Evolutionary conservation across 2,797 vertebrate species (phyloP).

Genomic region (Centropyge bicolor): DNA sequence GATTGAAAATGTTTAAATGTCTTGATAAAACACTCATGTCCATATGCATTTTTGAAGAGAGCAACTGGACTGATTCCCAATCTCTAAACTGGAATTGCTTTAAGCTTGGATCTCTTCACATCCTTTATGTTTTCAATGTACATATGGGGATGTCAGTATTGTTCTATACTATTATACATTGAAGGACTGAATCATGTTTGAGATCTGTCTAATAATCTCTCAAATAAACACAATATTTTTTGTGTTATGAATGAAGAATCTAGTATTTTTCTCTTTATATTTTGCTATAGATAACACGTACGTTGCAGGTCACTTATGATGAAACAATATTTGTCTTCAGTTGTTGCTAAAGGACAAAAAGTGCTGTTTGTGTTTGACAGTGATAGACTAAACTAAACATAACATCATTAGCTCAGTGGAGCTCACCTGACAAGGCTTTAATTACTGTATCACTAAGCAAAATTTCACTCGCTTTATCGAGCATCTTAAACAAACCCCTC

Average conservation of each 20-base stretch:
- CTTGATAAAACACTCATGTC: not conserved
- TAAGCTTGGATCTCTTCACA: not conserved
- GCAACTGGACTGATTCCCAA: not conserved
- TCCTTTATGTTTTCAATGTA: not conserved
- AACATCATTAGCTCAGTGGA: not conserved
- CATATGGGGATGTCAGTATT: not conserved
- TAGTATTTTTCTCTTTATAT: too few relatives aligned
- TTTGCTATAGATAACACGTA: too few relatives aligned
- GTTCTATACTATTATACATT: not conserved
- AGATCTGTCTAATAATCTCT: not conserved
- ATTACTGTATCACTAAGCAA: slow-evolving; percentile 4
- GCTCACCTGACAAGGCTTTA: slow-evolving; percentile 18
- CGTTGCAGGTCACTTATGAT: too few relatives aligned
- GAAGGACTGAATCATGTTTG: too few relatives aligned
- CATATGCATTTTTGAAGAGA: too few relatives aligned
- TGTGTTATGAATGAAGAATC: too few relatives aligned
- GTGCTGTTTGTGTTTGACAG: not conserved
- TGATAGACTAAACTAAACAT: not conserved
- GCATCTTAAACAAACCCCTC: slow-evolving; percentile 24
- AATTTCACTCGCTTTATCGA: slow-evolving; percentile 28
- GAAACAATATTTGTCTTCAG: not conserved
- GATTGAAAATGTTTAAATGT: not conserved
- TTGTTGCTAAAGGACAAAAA: not conserved
- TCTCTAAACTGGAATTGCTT: not conserved
- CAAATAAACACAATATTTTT: not conserved